These are phyloP conservation scores for Paradoxurus hermaphroditus DNA, from an alignment of 2,113 vertebrate genomes.

Conservation along the genomic window DNA sequence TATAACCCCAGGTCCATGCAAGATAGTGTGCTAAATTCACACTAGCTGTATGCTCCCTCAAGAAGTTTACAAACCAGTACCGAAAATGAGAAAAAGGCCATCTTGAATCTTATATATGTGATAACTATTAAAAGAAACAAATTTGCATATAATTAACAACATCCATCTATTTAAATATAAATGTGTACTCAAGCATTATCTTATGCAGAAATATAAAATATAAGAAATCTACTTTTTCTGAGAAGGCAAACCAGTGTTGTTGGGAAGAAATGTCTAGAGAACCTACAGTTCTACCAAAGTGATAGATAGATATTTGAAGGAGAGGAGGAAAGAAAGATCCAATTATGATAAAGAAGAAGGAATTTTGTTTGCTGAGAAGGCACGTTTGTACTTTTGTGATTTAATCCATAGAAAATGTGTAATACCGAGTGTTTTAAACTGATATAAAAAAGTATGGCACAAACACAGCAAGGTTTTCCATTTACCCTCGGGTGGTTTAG, in stretches of 20 bases:
- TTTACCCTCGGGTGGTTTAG: neutral
- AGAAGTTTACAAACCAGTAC: no score
- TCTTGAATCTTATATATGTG: neutral
- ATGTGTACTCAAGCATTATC: neutral
- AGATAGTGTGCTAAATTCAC: accelerated
- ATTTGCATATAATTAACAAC: neutral
- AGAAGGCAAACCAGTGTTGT: neutral
- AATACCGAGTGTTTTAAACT: neutral
- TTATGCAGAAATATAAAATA: neutral
- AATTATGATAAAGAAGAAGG: neutral
- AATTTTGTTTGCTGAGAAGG: neutral
- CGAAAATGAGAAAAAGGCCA: neutral
- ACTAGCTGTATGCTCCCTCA: neutral
- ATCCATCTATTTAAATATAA: neutral
- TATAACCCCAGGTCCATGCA: neutral
- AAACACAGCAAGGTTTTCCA: neutral
- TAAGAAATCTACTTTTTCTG: neutral
- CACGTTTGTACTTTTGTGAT: neutral
- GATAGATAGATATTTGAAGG: neutral
- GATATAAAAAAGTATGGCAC: constrained; percentile 22
- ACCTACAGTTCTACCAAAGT: neutral
- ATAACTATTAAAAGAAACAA: neutral
- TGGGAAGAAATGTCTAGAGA: neutral
- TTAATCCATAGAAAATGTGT: neutral
- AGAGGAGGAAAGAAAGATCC: neutral